Base-by-base conservation (phyloP, 1,140 invertebrate species). In the Notospermus geniculatus region DNA sequence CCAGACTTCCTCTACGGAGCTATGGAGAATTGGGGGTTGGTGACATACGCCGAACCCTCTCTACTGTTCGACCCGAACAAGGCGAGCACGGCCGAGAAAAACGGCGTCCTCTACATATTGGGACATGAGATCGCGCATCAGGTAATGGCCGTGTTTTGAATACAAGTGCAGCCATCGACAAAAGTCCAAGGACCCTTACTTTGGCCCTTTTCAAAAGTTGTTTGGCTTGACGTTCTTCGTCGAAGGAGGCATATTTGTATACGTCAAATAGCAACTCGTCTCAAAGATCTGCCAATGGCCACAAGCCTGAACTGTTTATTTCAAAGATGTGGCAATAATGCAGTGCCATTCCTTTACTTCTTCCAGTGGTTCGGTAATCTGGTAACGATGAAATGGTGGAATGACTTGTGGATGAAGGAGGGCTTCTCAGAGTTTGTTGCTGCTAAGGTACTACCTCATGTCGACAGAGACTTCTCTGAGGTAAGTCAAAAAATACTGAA, bases 71-170 rank as follows among this genome's bases (percentile, higher is more conserved):
- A 72, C 59, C 36, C 41, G 22, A 39, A 63, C 85, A 90, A 2
- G 85, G 87, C 28, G 86, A 87, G 52, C 90, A 91, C 67, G 92
- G 94, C 71, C 27, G 86, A 87, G 52, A 90, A 91, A 66, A 92
- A 95, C 71, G 90, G 87, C 82, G 91, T 94, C 68, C 90, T 90
- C n/a, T 72, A 93, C n/a, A 88, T 92, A 1, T 89, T 95, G 39
- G 63, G 88, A 0, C 92, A 95, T 78, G 92, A 95, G 77, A 75
- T 95, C 9, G 91, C 91, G 2, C 91, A 95, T 65, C 53, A 64
- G 61, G 60, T 62, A 36, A 59, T n/a, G 22, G 4, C 4, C 4
- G 4, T 28, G 45, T 41, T 2, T n/a, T n/a, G n/a, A n/a, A n/a
- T n/a, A n/a, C n/a, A n/a, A n/a, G n/a, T n/a, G n/a, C n/a, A n/a